Evolutionary conservation across 2,888 invertebrate species (phyloP).

Genomic region (Alitta virens): DNA sequence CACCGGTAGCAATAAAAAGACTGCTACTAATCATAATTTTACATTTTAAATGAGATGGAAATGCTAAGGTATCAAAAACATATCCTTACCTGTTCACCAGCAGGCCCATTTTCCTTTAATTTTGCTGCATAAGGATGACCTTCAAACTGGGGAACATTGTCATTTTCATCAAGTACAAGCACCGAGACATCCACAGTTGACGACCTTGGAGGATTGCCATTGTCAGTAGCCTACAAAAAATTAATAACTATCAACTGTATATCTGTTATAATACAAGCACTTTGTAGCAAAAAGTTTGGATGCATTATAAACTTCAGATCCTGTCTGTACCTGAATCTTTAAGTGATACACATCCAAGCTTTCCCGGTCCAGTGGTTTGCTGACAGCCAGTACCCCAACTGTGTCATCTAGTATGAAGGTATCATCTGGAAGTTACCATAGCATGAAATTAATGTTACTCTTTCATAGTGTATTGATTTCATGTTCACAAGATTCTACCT

Average conservation of each 20-base stretch:
- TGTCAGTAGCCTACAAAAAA: slow-evolving; percentile 2
- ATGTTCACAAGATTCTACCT: too few relatives aligned
- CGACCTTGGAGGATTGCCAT: slow-evolving; percentile 28
- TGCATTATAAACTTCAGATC: background rate
- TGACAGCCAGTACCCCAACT: background rate
- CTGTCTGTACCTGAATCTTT: background rate
- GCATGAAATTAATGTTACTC: too few relatives aligned
- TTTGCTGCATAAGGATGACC: slow-evolving; percentile 1
- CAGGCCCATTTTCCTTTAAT: background rate
- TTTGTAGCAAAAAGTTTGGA: background rate
- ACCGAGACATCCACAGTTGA: slow-evolving; percentile 25
- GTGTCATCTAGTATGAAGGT: slow-evolving; percentile 9
- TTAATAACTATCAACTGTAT: too few relatives aligned
- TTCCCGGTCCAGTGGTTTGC: slow-evolving; percentile 9
- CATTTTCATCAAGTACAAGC: slow-evolving; percentile 18
- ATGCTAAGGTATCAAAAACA: background rate
- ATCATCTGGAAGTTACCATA: too few relatives aligned
- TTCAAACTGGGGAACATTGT: slow-evolving; percentile 13
- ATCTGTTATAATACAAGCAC: too few relatives aligned
- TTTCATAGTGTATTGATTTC: too few relatives aligned
- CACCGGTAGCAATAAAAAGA: too few relatives aligned
- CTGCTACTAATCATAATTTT: too few relatives aligned
- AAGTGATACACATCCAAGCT: background rate
- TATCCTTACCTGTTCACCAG: slow-evolving; percentile 4
- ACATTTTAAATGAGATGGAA: too few relatives aligned